Percentiles rank a stretch among this genome's conserved stretches.
Conservation (phyloP, 2,113 vertebrate genomes). For the Pluvialis apricaria region DNA sequence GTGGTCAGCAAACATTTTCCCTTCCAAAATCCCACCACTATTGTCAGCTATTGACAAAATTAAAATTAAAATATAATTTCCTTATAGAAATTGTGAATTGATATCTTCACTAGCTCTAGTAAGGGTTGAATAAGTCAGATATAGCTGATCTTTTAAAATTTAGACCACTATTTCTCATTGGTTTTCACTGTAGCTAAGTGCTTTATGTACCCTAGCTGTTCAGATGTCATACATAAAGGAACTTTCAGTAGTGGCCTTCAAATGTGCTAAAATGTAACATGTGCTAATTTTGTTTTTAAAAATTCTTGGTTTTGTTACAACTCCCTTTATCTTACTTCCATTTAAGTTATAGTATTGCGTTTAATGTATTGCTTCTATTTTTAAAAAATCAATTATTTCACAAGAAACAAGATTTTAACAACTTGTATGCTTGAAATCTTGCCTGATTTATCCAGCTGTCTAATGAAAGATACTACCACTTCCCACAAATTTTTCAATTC, state of each 20-base stretch:
- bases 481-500: background rate
- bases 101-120: background rate
- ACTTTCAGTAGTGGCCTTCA: background rate
- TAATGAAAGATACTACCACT: background rate
- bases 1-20: background rate
- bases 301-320: background rate
- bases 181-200: background rate
- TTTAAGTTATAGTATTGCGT: background rate
- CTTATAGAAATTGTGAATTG: constrained; percentile 20
- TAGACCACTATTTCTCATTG: background rate
- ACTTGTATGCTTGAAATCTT: background rate
- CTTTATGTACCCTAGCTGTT: background rate
- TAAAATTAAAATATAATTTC: background rate
- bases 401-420: background rate
- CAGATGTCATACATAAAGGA: background rate
- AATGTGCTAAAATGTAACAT: background rate
- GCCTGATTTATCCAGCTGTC: background rate
- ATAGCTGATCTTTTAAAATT: background rate
- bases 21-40: background rate
- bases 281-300: background rate
- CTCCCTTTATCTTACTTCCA: background rate
- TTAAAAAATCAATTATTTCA: background rate
- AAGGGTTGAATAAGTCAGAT: background rate
- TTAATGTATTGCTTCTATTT: background rate
- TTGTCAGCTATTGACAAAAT: background rate